Evolutionary conservation across 2,113 vertebrate species (phyloP).

Genomic region (Chiloscyllium plagiosum): DNA sequence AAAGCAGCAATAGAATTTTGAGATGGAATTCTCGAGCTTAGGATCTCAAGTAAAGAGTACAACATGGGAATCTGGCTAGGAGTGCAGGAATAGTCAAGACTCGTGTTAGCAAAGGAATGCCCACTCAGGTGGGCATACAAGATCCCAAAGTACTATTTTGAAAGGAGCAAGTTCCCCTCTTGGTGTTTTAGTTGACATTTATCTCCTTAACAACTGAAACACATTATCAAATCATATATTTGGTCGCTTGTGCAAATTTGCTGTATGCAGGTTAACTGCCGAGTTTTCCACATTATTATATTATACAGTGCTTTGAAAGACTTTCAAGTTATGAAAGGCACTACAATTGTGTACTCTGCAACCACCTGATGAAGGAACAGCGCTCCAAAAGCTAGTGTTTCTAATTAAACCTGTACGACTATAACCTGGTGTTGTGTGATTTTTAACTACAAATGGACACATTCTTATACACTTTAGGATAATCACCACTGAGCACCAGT

Average conservation of each 20-base stretch:
- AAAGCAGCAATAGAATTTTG: background rate
- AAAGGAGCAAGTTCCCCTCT: background rate
- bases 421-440: too few species aligned
- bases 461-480: background rate
- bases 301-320: background rate
- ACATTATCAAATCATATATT: background rate
- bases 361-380: too few species aligned
- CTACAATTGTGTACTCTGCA: too few species aligned
- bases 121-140: background rate
- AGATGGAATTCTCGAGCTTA: background rate
- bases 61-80: background rate
- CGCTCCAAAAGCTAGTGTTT: too few species aligned
- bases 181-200: background rate
- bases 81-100: background rate
- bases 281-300: background rate
- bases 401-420: too few species aligned
- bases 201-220: background rate
- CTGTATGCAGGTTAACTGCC: background rate
- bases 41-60: background rate
- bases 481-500: background rate
- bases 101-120: background rate
- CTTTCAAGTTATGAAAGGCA: background rate
- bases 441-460: background rate
- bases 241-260: background rate
- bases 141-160: background rate